These are phyloP conservation scores for Thymelicus sylvestris DNA, from an alignment of 2,888 invertebrate species.

Conservation along the genomic window DNA sequence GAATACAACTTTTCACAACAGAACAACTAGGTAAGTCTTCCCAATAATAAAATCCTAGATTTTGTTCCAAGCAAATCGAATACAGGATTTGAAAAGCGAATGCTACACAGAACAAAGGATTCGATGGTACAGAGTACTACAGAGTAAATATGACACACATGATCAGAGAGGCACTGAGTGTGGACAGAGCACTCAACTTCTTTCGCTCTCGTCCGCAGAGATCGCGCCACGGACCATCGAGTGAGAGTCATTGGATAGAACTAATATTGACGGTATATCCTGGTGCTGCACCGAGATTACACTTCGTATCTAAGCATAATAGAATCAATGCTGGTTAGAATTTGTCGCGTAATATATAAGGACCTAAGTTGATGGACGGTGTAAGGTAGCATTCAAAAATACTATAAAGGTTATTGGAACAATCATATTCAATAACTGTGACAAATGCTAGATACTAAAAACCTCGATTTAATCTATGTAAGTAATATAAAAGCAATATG, in stretches of 20 bases:
- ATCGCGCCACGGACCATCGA: slow-evolving; percentile 49
- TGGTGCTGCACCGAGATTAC: slow-evolving; percentile 10
- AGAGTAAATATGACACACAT: slow-evolving; percentile 10
- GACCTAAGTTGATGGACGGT: no score
- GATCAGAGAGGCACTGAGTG: slow-evolving; percentile 45
- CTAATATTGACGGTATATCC: slow-evolving; percentile 46
- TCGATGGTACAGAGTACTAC: slow-evolving; percentile 1
- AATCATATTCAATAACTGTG: no score
- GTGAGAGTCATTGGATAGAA: slow-evolving; percentile 38
- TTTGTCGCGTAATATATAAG: not conserved
- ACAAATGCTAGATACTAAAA: no score
- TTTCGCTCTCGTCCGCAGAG: slow-evolving; percentile 61
- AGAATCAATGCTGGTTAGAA: not conserved
- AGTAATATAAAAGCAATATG: no score
- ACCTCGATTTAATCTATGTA: no score
- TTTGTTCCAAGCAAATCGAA: not conserved
- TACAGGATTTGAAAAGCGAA: slow-evolving; percentile 7
- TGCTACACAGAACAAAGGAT: slow-evolving; percentile 8
- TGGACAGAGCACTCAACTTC: slow-evolving; percentile 65
- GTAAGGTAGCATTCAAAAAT: no score
- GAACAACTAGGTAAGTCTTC: no score
- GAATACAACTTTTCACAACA: no score
- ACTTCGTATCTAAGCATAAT: not conserved
- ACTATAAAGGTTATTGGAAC: no score
- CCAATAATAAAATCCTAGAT: not conserved